Conservation (phyloP, 1,140 invertebrate genomes). For the Drosophila teissieri region DNA sequence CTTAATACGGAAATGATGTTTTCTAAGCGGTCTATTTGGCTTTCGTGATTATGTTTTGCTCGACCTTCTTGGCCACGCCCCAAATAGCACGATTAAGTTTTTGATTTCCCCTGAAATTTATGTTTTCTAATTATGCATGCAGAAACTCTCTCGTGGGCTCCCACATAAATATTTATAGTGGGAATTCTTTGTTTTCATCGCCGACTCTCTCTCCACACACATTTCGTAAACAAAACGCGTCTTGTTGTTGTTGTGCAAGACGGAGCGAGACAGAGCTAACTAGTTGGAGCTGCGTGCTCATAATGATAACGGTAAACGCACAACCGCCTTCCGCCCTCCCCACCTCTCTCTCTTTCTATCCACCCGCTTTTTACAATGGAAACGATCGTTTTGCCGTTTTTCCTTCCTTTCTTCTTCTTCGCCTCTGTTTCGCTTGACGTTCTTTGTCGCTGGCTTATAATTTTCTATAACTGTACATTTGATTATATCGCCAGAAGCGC, state of each 20-base stretch:
- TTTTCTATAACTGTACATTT: slow-evolving; percentile 74
- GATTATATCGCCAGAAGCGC: slow-evolving; percentile 49
- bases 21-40: slow-evolving; percentile 14
- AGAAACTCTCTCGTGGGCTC: slow-evolving; percentile 57
- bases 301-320: slow-evolving; percentile 70
- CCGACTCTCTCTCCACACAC: slow-evolving; percentile 51
- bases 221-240: slow-evolving; percentile 81
- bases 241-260: slow-evolving; percentile 64
- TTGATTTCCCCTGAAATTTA: slow-evolving; percentile 27
- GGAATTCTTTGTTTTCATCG: slow-evolving; percentile 59
- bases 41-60: slow-evolving; percentile 72
- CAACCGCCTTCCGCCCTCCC: neutral
- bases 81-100: slow-evolving; percentile 25
- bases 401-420: neutral
- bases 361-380: slow-evolving; percentile 27
- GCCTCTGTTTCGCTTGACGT: slow-evolving; percentile 21
- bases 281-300: slow-evolving; percentile 59
- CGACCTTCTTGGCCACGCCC: slow-evolving; percentile 57
- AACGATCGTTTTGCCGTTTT: slow-evolving; percentile 10
- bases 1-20: neutral
- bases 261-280: slow-evolving; percentile 2
- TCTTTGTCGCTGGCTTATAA: slow-evolving; percentile 73
- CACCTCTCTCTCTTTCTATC: neutral
- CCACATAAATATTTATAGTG: slow-evolving; percentile 63
- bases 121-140: slow-evolving; percentile 70